Conservation (phyloP, 2,113 vertebrate genomes). For the Sander lucioperca region DNA sequence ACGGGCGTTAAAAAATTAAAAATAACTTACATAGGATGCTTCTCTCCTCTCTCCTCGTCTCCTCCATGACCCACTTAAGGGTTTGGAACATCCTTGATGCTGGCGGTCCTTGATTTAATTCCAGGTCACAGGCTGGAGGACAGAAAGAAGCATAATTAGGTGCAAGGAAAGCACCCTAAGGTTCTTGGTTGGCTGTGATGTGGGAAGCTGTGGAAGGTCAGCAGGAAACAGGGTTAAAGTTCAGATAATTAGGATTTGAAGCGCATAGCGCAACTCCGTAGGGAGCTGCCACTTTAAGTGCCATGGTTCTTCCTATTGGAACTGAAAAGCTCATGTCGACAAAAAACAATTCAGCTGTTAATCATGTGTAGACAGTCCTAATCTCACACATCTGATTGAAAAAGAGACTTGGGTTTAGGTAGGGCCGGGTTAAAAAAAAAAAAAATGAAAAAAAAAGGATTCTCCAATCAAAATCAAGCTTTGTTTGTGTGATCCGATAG, state of each 20-base stretch:
- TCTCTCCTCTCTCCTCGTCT: background rate
- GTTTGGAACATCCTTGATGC: background rate
- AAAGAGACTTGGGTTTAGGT: background rate
- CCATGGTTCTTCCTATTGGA: background rate
- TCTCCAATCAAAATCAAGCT: no score
- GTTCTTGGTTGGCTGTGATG: background rate
- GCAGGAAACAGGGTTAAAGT: background rate
- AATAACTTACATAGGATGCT: no score
- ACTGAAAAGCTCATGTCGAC: no score
- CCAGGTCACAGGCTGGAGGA: background rate
- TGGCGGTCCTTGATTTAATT: background rate
- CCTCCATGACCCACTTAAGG: background rate
- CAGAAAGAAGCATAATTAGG: background rate
- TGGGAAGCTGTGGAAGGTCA: conserved; percentile 4
- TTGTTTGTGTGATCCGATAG: no score
- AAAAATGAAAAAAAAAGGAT: no score
- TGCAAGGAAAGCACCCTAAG: background rate
- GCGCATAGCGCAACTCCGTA: background rate
- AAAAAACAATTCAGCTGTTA: no score
- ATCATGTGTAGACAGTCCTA: no score
- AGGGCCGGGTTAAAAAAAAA: no score
- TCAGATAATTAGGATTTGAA: conserved; percentile 9
- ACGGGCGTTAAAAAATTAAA: no score
- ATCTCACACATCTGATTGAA: background rate
- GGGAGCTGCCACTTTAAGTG: background rate